These are phyloP conservation scores for Hydropsyche tenuis DNA, from an alignment of 1,140 invertebrate genomes.

Conservation along the genomic window DNA sequence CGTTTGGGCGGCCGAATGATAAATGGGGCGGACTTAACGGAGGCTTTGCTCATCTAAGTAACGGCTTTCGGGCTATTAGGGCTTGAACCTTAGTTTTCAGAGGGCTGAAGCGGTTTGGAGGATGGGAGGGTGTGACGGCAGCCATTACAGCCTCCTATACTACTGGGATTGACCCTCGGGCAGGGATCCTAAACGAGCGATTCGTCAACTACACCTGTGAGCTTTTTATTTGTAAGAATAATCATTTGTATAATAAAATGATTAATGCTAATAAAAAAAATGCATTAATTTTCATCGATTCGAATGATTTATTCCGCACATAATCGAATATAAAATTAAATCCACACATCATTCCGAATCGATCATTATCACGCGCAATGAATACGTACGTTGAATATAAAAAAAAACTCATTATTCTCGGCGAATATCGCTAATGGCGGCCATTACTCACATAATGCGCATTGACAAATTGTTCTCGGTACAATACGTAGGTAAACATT, in stretches of 20 bases:
- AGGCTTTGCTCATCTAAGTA: slow-evolving; percentile 36
- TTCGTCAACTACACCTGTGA: background rate
- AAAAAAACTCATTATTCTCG: no score
- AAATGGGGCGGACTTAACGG: slow-evolving; percentile 32
- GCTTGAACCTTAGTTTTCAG: background rate
- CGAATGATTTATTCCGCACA: no score
- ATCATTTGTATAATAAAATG: no score
- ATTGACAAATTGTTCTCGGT: slow-evolving; percentile 20
- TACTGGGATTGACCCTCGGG: background rate
- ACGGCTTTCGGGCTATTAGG: slow-evolving; percentile 38
- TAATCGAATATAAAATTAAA: no score
- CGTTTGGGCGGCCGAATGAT: slow-evolving; percentile 26
- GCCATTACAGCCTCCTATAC: slow-evolving; percentile 26
- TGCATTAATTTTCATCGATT: no score
- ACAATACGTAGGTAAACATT: background rate
- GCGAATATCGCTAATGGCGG: no score
- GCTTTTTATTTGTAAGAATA: no score
- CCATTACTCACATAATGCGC: no score
- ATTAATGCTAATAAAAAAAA: no score
- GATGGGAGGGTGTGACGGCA: background rate
- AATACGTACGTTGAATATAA: background rate
- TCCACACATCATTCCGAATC: no score
- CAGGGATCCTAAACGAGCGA: slow-evolving; percentile 7
- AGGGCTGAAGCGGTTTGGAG: background rate
- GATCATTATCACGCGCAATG: background rate